Evolutionary conservation across 2,888 invertebrate genomes (phyloP), one percentile per base, ranked within the genome.

Genomic region (Dilophus febrilis): DNA sequence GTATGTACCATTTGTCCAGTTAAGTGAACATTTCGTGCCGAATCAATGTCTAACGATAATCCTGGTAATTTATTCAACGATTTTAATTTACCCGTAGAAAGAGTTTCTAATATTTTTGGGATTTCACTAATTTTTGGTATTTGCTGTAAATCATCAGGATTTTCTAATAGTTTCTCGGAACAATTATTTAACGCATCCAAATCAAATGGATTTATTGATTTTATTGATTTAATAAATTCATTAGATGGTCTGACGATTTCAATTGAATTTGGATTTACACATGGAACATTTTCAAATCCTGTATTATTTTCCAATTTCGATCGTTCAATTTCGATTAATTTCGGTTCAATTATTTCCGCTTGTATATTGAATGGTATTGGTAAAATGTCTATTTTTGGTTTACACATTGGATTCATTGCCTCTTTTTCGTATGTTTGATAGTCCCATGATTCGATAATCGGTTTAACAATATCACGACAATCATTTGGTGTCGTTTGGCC

Each of bases 1-100:
- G 79, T 79, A 45, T 74, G 71, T 2, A 83, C 61, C 49, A 77
- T 72, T 61, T 81, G 79, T 1, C 83, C 82, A 2, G 75, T 70
- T 35, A 83, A 58, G 55, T 82, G 80, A 1, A 47, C 43, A 48
- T 70, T 74, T 51, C 70, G 70, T 3, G 77, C 76, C 51, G 74
- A 75, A 38, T 75, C 71, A 41, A 77, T 72, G 42, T 75, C 70
- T 40, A 82, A 53, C 29, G 66, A 70, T 14, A 78, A 62, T 30
- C 79, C 79, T 26, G 73, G 68, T 13, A 79, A 67, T 51, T 73
- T 70, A 37, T 72, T 70, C 22, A 74, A 53, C 54, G 71, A 70
- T 43, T 68, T 64, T 44, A 67, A 61, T 49, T 67, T 70, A 2
- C 73, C 72, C 49, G 67, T 70, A 33, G 66, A 66, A 46, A 77